phyloP scores from a whole-genome alignment of 1,140 invertebrate genomes.

The Archivesica marissinica region DNA sequence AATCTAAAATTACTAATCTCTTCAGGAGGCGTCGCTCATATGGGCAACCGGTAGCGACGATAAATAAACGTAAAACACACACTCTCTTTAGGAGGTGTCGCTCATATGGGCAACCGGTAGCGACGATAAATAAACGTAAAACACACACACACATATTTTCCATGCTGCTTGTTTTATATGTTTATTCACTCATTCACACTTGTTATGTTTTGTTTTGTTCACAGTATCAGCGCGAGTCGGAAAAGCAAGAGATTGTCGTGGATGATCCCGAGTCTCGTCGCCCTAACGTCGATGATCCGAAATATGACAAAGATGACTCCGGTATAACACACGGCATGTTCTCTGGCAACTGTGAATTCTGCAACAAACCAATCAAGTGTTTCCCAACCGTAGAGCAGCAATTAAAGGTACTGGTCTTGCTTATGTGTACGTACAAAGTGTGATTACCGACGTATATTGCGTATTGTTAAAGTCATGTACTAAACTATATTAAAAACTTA shows the following conservation, averaged over 20 bases:
- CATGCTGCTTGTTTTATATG: too few species aligned
- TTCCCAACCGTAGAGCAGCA: constrained; percentile 81
- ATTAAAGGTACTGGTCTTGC: constrained; percentile 46
- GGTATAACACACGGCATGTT: constrained; percentile 73
- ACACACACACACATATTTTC: too few species aligned
- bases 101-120: too few species aligned
- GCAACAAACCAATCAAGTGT: constrained; percentile 77
- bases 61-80: too few species aligned
- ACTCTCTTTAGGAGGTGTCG: too few species aligned
- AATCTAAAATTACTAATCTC: too few species aligned
- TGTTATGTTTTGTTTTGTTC: not conserved
- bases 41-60: too few species aligned
- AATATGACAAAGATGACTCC: constrained; percentile 60
- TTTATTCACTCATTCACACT: too few species aligned
- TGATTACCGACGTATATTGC: not conserved
- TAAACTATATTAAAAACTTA: too few species aligned
- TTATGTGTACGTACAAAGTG: not conserved
- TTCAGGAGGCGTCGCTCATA: too few species aligned
- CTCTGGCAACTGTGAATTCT: constrained; percentile 82
- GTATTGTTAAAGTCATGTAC: too few species aligned
- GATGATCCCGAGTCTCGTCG: constrained; percentile 58
- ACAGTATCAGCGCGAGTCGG: constrained; percentile 73
- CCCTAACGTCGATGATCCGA: not conserved
- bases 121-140: too few species aligned
- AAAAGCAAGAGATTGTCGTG: constrained; percentile 69